Conservation (phyloP, 2,113 vertebrate genomes). For the Scortum barcoo region DNA sequence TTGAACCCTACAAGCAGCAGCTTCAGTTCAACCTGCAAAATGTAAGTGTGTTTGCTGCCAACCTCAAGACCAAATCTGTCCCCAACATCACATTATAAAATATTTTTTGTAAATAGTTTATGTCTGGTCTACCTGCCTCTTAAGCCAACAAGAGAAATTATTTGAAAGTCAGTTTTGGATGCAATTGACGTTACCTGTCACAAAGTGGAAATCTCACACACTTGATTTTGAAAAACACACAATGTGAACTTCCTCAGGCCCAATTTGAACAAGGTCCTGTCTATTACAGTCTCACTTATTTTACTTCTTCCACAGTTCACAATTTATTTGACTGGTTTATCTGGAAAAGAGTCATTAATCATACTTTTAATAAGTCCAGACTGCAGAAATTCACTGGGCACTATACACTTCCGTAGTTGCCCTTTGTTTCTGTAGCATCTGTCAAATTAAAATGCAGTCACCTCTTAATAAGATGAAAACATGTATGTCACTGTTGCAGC, state of each 20-base stretch:
- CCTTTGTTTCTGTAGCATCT: too few relatives aligned
- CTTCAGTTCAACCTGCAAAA: slow-evolving; percentile 99
- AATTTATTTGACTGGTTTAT: background rate
- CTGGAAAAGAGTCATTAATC: background rate
- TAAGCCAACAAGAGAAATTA: background rate
- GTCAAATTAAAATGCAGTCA: too few relatives aligned
- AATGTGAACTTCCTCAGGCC: background rate
- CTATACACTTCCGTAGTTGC: background rate
- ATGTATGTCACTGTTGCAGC: too few relatives aligned
- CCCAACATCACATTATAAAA: background rate
- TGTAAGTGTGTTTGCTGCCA: slow-evolving; percentile 84
- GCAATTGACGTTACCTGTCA: background rate
- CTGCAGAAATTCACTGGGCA: background rate
- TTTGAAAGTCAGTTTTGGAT: background rate
- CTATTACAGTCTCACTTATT: background rate
- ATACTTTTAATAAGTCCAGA: background rate
- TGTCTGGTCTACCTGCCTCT: background rate
- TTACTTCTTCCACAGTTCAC: background rate
- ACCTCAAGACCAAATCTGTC: background rate
- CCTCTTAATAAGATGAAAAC: too few relatives aligned
- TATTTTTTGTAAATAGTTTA: background rate
- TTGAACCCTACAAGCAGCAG: slow-evolving; percentile 97
- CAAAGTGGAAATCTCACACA: slow-evolving; percentile 1
- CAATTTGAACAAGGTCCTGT: too few relatives aligned
- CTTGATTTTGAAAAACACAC: slow-evolving; percentile 15